A percentile compares a stretch with the other conserved stretches of the same genome.
Evolutionary conservation across 1,140 invertebrate species (phyloP).

Genomic region (Leptopilina clavipes): DNA sequence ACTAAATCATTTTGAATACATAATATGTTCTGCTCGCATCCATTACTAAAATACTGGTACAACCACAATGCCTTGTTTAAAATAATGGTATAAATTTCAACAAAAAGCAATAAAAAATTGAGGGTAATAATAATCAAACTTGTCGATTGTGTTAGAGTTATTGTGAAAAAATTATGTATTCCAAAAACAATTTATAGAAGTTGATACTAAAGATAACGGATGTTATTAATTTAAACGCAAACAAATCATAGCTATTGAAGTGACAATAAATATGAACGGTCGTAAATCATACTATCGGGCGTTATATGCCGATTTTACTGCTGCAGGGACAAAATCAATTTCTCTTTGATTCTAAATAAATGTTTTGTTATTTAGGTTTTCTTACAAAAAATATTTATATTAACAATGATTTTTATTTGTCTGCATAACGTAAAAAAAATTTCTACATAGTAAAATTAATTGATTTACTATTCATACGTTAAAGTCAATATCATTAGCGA

Average conservation of each 20-base stretch:
- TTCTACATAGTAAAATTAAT: no score
- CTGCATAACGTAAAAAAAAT: no score
- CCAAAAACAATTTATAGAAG: not conserved
- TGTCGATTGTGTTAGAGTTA: not conserved
- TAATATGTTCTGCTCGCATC: not conserved
- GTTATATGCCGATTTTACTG: conserved; percentile 15
- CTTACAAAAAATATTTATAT: not conserved
- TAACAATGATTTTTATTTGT: no score
- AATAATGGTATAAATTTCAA: not conserved
- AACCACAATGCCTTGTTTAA: not conserved
- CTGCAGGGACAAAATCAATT: conserved; percentile 5
- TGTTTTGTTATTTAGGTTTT: not conserved
- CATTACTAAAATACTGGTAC: not conserved
- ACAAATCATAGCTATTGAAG: conserved; percentile 20
- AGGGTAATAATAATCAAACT: not conserved
- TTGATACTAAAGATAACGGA: conserved; percentile 15
- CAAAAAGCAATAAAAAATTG: conserved; percentile 32
- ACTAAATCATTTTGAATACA: not conserved
- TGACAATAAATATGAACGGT: not conserved
- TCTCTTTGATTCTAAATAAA: conserved; percentile 1
- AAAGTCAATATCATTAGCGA: no score
- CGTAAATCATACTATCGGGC: not conserved
- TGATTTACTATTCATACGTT: no score
- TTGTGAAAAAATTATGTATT: conserved; percentile 8
- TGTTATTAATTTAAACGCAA: not conserved